These are phyloP conservation scores for Thereuonema tuberculata DNA, from an alignment of 1,140 invertebrate species.

Conservation along the genomic window DNA sequence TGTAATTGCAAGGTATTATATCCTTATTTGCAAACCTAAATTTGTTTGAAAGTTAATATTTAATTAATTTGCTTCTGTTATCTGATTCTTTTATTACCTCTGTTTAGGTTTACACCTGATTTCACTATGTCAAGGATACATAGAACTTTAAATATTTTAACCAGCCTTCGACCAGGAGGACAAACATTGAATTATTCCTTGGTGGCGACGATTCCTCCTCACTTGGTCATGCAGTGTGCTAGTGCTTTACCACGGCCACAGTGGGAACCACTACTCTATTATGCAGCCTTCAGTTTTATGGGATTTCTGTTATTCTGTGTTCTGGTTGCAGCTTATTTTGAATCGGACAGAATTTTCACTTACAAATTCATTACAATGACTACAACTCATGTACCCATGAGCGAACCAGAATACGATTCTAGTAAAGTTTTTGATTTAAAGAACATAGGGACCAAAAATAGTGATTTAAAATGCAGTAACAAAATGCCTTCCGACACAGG, in stretches of 20 bases:
- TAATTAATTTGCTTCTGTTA: too few relatives aligned
- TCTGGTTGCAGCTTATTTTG: conserved; percentile 53
- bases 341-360: conserved; percentile 51
- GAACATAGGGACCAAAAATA: conserved; percentile 19
- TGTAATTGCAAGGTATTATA: too few relatives aligned
- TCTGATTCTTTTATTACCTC: conserved; percentile 11
- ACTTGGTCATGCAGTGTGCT: conserved; percentile 57
- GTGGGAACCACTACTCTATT: conserved; percentile 65
- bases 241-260: conserved; percentile 53
- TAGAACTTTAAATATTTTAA: conserved; percentile 41
- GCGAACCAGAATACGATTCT: conserved; percentile 26
- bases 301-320: conserved; percentile 44
- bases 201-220: conserved; percentile 60
- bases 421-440: conserved; percentile 29
- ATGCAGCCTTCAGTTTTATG: conserved; percentile 46
- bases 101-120: conserved; percentile 65
- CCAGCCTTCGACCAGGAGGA: conserved; percentile 39
- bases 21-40: too few relatives aligned
- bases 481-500: conserved; percentile 2
- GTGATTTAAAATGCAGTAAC: conserved; percentile 9
- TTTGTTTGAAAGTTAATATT: too few relatives aligned
- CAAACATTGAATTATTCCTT: conserved; percentile 52
- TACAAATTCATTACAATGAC: conserved; percentile 31
- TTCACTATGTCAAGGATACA: conserved; percentile 70
- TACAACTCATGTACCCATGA: conserved; percentile 18